A percentile compares a stretch with the other conserved stretches of the same genome.
These are phyloP conservation scores for Phorcus lineatus DNA, from an alignment of 2,888 invertebrate genomes.

Conservation along the genomic window DNA sequence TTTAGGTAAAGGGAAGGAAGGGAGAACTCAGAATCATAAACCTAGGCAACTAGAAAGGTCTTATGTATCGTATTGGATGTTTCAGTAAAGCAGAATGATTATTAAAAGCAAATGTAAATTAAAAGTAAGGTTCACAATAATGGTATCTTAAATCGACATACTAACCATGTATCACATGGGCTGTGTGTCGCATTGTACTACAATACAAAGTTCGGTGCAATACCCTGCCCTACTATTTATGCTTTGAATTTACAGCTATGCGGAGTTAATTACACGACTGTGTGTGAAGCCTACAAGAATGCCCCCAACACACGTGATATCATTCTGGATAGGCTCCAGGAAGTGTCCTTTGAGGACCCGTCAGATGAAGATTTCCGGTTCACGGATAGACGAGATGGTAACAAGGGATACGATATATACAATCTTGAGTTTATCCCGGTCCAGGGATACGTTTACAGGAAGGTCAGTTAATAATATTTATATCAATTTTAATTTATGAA, in stretches of 20 bases:
- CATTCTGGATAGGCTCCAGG: slow-evolving; percentile 54
- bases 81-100: too few species aligned
- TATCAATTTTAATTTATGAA: not conserved
- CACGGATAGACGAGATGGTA: slow-evolving; percentile 57
- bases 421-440: slow-evolving; percentile 40
- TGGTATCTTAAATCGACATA: too few species aligned
- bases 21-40: too few species aligned
- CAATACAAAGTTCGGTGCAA: too few species aligned
- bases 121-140: too few species aligned
- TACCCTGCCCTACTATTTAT: too few species aligned
- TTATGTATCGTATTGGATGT: too few species aligned
- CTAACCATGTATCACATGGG: too few species aligned
- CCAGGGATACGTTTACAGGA: slow-evolving; percentile 40
- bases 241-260: slow-evolving; percentile 38
- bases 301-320: slow-evolving; percentile 40
- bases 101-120: too few species aligned
- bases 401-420: slow-evolving; percentile 63
- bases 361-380: slow-evolving; percentile 59
- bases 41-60: too few species aligned
- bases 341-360: slow-evolving; percentile 61
- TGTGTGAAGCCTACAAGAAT: slow-evolving; percentile 64
- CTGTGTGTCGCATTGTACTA: too few species aligned
- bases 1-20: too few species aligned
- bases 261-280: slow-evolving; percentile 61
- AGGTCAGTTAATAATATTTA: slow-evolving; percentile 33